These are phyloP conservation scores for Acleris sparsana DNA, from an alignment of 2,888 invertebrate species.

Conservation along the genomic window DNA sequence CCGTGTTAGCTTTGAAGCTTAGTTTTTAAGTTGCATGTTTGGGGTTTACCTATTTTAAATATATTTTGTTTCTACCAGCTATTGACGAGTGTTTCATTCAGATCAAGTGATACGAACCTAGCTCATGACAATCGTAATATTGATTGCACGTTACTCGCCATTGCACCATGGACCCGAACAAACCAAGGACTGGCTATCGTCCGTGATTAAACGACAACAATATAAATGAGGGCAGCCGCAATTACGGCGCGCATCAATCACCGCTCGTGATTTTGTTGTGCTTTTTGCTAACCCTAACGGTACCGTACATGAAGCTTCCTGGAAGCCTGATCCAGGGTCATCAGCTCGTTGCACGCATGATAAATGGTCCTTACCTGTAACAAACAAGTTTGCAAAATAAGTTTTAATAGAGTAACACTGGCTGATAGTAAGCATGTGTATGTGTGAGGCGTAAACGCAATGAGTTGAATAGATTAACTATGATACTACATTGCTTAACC, in stretches of 20 bases:
- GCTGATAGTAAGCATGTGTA: too few relatives aligned
- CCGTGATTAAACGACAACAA: constrained; percentile 68
- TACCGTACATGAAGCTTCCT: constrained; percentile 3
- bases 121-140: too few relatives aligned
- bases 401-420: background rate
- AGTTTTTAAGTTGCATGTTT: too few relatives aligned
- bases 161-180: constrained; percentile 11
- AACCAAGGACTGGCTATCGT: constrained; percentile 39
- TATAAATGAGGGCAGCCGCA: constrained; percentile 69
- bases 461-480: too few relatives aligned
- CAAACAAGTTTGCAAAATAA: background rate
- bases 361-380: constrained; percentile 13
- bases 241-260: constrained; percentile 70
- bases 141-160: too few relatives aligned
- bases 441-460: too few relatives aligned
- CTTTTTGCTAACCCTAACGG: constrained; percentile 42
- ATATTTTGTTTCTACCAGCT: too few relatives aligned
- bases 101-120: too few relatives aligned
- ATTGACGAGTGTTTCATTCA: too few relatives aligned
- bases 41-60: too few relatives aligned
- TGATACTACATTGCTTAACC: too few relatives aligned
- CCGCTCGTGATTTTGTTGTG: constrained; percentile 54
- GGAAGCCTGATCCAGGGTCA: constrained; percentile 5
- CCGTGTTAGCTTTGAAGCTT: too few relatives aligned
- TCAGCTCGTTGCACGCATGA: constrained; percentile 19